Percentiles rank a stretch among this genome's conserved stretches.
Conservation (phyloP, 1,140 invertebrate genomes). For the Drosophila littoralis region DNA sequence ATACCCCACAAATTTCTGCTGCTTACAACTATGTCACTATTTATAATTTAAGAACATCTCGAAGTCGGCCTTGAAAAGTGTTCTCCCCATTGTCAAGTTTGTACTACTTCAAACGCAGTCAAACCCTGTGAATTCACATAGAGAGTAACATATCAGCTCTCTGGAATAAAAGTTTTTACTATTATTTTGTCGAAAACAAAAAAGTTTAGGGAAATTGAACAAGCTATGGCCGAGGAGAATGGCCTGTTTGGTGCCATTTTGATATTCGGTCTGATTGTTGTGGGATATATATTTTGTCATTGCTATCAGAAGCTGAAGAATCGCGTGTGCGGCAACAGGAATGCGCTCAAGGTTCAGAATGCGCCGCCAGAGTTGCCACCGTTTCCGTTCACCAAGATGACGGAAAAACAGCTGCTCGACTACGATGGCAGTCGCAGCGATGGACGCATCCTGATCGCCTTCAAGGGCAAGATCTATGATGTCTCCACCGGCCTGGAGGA, state of each 20-base stretch:
- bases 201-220: not conserved
- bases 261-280: not conserved
- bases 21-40: too few species aligned
- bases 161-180: not conserved
- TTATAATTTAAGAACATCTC: not conserved
- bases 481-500: constrained; percentile 33
- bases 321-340: not conserved
- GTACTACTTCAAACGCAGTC: not conserved
- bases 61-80: not conserved
- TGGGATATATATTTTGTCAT: not conserved
- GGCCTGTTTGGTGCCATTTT: not conserved
- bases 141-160: not conserved
- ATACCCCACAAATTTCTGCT: too few species aligned
- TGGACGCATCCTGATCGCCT: constrained; percentile 51
- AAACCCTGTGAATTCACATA: not conserved
- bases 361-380: constrained; percentile 18
- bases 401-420: constrained; percentile 1
- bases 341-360: not conserved
- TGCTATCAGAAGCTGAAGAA: not conserved
- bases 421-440: constrained; percentile 50
- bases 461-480: constrained; percentile 57
- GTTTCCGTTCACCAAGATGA: constrained; percentile 19
- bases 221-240: not conserved
- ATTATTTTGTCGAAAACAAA: not conserved
- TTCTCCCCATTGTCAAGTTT: not conserved